phyloP scores from a whole-genome alignment of 1,140 invertebrate genomes.

The Brachionus calyciflorus region DNA sequence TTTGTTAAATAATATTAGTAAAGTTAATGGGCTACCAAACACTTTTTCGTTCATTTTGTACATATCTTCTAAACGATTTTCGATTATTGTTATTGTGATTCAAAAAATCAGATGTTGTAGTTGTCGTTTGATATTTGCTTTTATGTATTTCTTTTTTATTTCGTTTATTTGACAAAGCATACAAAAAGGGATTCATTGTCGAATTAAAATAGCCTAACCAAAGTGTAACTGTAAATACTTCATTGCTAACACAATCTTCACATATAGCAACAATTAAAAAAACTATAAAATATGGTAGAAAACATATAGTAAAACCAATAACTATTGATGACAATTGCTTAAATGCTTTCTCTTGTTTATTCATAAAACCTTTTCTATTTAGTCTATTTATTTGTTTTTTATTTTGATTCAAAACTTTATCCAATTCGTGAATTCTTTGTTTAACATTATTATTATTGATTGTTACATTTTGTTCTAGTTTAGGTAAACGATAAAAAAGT shows the following conservation, averaged over 20 bases:
- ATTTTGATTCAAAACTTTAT: too few relatives aligned
- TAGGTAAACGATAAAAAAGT: neutral
- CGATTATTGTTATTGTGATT: neutral
- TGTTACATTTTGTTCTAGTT: too few relatives aligned
- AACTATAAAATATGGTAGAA: constrained; percentile 68
- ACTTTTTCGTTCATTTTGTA: neutral
- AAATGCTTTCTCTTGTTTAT: constrained; percentile 62
- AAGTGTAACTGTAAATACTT: constrained; percentile 51
- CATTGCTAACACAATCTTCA: constrained; percentile 59
- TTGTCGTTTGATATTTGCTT: neutral
- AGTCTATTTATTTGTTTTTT: neutral
- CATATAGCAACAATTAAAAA: constrained; percentile 68
- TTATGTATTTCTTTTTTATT: constrained; percentile 3
- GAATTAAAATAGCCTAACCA: constrained; percentile 99
- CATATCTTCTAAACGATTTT: neutral
- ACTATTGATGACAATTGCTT: constrained; percentile 68
- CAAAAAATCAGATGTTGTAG: neutral
- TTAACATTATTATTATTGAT: too few relatives aligned
- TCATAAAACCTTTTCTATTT: constrained; percentile 11
- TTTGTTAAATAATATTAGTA: too few relatives aligned
- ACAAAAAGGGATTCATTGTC: constrained; percentile 75
- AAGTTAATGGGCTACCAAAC: too few relatives aligned
- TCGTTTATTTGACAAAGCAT: constrained; percentile 67
- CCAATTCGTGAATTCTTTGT: too few relatives aligned
- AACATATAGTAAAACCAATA: constrained; percentile 68